Conservation (phyloP, 2,797 vertebrate species). For the Argentina silus region DNA sequence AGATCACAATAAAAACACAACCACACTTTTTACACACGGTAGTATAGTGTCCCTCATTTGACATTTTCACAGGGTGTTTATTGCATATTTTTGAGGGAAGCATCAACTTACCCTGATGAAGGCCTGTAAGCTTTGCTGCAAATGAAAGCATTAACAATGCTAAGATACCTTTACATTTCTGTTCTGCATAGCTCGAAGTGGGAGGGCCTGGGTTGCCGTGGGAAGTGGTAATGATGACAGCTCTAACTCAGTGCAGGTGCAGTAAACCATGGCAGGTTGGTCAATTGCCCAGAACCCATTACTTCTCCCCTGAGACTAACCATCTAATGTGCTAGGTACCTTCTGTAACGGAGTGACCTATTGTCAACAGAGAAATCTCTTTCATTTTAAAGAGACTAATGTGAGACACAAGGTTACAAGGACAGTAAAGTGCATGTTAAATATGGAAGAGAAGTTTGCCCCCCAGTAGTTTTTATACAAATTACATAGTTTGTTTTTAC, state of each 20-base stretch:
- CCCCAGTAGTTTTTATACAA: slow-evolving; percentile 30
- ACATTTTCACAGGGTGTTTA: neutral
- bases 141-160: slow-evolving; percentile 5
- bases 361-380: slow-evolving; percentile 79
- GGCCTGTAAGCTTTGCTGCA: neutral
- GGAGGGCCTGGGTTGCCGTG: slow-evolving; percentile 77
- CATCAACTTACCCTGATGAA: neutral
- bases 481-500: neutral
- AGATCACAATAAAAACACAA: no score
- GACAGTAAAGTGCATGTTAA: slow-evolving; percentile 49
- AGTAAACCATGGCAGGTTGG: slow-evolving; percentile 80
- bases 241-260: slow-evolving; percentile 82
- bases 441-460: slow-evolving; percentile 11
- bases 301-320: slow-evolving; percentile 79
- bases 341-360: slow-evolving; percentile 78
- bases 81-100: no score
- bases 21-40: no score
- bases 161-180: slow-evolving; percentile 41
- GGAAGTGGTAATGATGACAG: slow-evolving; percentile 85
- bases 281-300: slow-evolving; percentile 85
- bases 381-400: slow-evolving; percentile 73
- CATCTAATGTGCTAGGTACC: slow-evolving; percentile 82
- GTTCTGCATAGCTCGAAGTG: slow-evolving; percentile 68
- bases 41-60: no score
- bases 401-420: slow-evolving; percentile 70